Evolutionary conservation across 2,797 vertebrate species (phyloP).

Genomic region (Avahi laniger): DNA sequence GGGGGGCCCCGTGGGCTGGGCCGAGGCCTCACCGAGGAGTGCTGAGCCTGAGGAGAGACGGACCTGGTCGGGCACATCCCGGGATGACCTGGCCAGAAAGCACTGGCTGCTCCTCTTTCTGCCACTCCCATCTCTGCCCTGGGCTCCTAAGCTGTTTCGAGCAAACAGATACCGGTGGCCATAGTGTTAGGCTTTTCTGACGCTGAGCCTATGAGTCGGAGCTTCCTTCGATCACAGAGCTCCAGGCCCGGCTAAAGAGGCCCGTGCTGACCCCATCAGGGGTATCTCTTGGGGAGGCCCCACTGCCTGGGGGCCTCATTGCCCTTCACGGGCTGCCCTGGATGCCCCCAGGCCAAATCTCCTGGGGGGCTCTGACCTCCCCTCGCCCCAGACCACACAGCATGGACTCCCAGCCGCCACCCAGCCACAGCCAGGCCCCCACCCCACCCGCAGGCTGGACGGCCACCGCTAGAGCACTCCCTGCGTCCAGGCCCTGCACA

Average conservation of each 20-base stretch:
- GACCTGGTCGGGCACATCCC: fast-evolving
- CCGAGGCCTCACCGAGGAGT: slow-evolving; percentile 75
- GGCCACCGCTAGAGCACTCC: too few relatives aligned
- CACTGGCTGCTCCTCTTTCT: fast-evolving
- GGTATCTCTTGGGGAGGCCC: not conserved
- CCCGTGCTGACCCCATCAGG: not conserved
- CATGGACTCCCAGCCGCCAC: fast-evolving
- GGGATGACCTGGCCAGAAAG: fast-evolving
- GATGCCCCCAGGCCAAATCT: not conserved
- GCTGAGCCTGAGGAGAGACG: slow-evolving; percentile 79
- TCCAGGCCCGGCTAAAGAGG: not conserved
- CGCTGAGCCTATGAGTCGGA: not conserved
- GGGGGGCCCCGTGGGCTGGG: slow-evolving; percentile 72
- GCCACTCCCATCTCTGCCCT: not conserved
- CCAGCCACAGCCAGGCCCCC: not conserved
- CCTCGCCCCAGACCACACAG: not conserved
- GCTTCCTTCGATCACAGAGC: not conserved
- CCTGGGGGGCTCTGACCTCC: not conserved
- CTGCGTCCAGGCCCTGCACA: too few relatives aligned
- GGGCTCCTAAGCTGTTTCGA: not conserved
- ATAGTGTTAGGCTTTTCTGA: not conserved
- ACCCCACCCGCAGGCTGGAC: fast-evolving
- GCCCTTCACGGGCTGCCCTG: too few relatives aligned
- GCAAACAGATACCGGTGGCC: not conserved
- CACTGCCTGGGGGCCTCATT: not conserved